Evolutionary conservation across 2,888 invertebrate species (phyloP).

Genomic region (Acleris sparsana): DNA sequence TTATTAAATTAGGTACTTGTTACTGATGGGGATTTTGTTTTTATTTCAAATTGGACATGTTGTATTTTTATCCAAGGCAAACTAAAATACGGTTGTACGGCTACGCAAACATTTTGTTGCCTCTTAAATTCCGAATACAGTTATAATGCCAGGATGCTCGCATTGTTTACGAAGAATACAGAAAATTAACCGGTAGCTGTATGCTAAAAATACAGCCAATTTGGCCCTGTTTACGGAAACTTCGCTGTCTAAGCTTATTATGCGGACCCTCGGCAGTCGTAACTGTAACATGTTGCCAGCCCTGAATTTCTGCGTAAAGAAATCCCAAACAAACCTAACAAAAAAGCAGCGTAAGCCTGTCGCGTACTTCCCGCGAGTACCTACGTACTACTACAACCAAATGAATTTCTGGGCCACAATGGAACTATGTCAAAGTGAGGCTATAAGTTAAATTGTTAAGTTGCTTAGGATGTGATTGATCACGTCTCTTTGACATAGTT

Average conservation of each 20-base stretch:
- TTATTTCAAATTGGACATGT: no score
- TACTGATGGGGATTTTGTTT: no score
- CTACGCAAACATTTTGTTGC: rapidly evolving
- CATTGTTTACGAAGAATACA: neutral
- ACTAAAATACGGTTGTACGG: no score
- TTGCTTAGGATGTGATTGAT: no score
- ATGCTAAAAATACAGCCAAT: constrained; percentile 1
- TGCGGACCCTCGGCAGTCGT: constrained; percentile 17
- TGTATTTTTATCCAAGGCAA: no score
- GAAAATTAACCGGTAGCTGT: neutral
- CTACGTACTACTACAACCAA: no score
- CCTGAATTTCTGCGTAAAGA: constrained; percentile 39
- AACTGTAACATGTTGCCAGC: constrained; percentile 38
- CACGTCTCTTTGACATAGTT: no score
- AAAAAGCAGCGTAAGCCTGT: constrained; percentile 41
- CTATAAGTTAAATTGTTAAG: no score
- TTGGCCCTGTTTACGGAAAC: neutral
- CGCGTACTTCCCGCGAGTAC: constrained; percentile 22
- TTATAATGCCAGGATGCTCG: constrained; percentile 10
- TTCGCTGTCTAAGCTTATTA: constrained; percentile 17
- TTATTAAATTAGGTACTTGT: no score
- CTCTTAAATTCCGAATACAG: constrained; percentile 14
- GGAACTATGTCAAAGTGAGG: no score
- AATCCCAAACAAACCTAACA: constrained; percentile 42
- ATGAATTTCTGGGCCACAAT: no score